Evolutionary conservation across 2,797 vertebrate genomes (phyloP), one percentile per base, ranked within the genome.

Genomic region (Enteromius unitaeniatus): DNA sequence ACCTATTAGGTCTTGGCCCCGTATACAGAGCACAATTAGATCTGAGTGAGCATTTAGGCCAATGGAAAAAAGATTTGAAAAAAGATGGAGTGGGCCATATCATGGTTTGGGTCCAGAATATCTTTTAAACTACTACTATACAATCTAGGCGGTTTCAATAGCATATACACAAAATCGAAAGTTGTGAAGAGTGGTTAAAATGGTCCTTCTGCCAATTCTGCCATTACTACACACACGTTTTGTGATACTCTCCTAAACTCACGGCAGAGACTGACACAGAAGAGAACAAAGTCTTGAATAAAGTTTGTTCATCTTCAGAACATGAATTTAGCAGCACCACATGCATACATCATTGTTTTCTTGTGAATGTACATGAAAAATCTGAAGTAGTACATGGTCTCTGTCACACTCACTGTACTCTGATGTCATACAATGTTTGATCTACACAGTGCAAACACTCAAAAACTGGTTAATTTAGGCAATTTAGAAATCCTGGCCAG

Each of bases 21-120:
- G 31, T 82, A 78, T 72, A 62, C 73, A 78, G 31, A 64, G 55
- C 7, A 47, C 74, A 82, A 82, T 85, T 78, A 76, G 78, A 76
- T 76, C 37, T 78, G 45, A 78, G 79, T 31, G 53, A 82, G 64
- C 73, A 76, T 78, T 85, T 85, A 78, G 79, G 84, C 74, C 67
- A 82, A 64, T 72, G 64, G 62, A 51, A 82, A 75, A 85, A 21
- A 53, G 34, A 81, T 26, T 51, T 37, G 6, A 77, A 42, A 55
- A 42, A 28, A 68, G 34, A 49, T 21, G 17, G 31, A 51, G 23
- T 55, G 69, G 14, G 45, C 13, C 28, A 2, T 60, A 19, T 49
- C 26, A 73, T 17, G 23, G 9, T 13, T 60, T 62, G 19, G 51
- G 23, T 47, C 19, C 14, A n/a, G 40, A 81, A 26, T 80, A 81